phyloP scores from a whole-genome alignment of 1,140 invertebrate species.

The Samia ricini region DNA sequence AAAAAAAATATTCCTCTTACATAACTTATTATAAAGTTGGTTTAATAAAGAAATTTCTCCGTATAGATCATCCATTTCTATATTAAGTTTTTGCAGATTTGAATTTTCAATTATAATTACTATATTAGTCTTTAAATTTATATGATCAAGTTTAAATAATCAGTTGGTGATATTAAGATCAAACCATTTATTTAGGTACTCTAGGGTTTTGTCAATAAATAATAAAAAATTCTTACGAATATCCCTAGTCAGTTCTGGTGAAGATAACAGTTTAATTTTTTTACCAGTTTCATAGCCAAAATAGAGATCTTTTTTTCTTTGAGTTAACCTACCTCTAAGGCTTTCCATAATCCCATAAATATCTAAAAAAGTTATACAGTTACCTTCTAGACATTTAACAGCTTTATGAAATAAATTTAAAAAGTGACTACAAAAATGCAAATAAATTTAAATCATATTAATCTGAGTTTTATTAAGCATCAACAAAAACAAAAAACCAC shows the following conservation, averaged over 20 bases:
- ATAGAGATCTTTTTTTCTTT: conserved; percentile 2
- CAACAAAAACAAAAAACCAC: no score
- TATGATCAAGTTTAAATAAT: neutral
- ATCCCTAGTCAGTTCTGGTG: conserved; percentile 1
- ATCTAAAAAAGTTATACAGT: no score
- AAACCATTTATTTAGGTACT: conserved; percentile 5
- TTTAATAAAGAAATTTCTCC: conserved; percentile 2
- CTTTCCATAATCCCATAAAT: no score
- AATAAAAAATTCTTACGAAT: neutral
- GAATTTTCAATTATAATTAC: conserved; percentile 10
- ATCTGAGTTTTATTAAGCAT: no score
- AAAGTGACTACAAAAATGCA: no score
- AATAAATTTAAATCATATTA: no score
- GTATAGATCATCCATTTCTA: conserved; percentile 6
- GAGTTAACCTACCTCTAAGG: neutral
- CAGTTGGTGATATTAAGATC: conserved; percentile 2
- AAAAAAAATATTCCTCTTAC: no score
- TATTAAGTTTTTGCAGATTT: conserved; percentile 9
- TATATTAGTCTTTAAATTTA: conserved; percentile 7
- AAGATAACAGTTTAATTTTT: conserved; percentile 4
- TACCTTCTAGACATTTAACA: no score
- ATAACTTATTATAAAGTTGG: conserved; percentile 20
- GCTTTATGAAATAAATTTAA: no score
- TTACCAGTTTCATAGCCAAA: conserved; percentile 5
- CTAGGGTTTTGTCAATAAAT: conserved; percentile 3